These are phyloP conservation scores for Steromphala cineraria DNA, from an alignment of 2,888 invertebrate genomes.

Conservation along the genomic window DNA sequence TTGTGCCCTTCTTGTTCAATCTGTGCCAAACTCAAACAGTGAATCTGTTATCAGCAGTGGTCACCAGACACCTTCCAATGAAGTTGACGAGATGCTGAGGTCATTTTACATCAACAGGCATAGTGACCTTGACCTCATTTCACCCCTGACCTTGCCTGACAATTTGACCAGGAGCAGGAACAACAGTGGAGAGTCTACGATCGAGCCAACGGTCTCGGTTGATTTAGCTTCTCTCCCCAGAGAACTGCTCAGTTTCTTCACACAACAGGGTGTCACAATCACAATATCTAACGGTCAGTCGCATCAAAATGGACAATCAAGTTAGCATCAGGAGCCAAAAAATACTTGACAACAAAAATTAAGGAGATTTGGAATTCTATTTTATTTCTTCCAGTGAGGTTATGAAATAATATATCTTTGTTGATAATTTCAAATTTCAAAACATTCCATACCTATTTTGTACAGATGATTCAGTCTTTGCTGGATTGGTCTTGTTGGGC, in stretches of 20 bases:
- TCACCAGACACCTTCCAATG: not conserved
- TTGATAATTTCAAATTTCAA: too few relatives aligned
- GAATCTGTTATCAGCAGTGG: not conserved
- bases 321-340: too few relatives aligned
- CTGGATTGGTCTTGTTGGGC: too few relatives aligned
- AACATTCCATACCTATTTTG: too few relatives aligned
- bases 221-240: constrained; percentile 26
- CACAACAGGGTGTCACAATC: constrained; percentile 24
- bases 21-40: not conserved
- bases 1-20: not conserved
- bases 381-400: too few relatives aligned
- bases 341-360: too few relatives aligned
- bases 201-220: constrained; percentile 30
- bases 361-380: too few relatives aligned
- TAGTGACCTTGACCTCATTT: constrained; percentile 7
- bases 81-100: not conserved
- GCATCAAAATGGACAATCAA: not conserved
- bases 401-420: too few relatives aligned
- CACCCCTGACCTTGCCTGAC: constrained; percentile 18
- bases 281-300: constrained; percentile 19
- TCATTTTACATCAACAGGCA: not conserved
- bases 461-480: too few relatives aligned
- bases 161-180: constrained; percentile 25
- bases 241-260: constrained; percentile 25
- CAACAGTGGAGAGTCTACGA: constrained; percentile 33